phyloP scores from a whole-genome alignment of 2,888 invertebrate species.

The Parnassius mnemosyne region DNA sequence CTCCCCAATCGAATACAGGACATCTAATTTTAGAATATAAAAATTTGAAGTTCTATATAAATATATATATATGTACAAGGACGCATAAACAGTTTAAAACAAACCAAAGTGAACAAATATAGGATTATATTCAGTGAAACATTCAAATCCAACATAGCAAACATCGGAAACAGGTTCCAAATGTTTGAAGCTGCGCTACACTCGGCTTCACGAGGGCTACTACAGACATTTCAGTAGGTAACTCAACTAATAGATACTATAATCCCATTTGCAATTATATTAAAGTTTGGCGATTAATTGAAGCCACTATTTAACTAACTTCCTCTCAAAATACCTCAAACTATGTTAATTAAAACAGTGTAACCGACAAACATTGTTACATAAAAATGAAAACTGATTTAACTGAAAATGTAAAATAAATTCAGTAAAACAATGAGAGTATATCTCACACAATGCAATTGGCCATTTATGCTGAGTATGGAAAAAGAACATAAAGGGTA shows the following conservation, averaged over 20 bases:
- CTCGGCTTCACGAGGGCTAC: slow-evolving; percentile 44
- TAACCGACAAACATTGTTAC: slow-evolving; percentile 69
- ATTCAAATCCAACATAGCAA: slow-evolving; percentile 73
- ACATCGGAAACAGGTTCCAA: slow-evolving; percentile 56
- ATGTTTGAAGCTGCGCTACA: slow-evolving; percentile 56
- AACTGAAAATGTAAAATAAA: slow-evolving; percentile 7
- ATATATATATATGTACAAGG: background rate
- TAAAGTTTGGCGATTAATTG: slow-evolving; percentile 60
- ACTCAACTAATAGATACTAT: slow-evolving; percentile 58
- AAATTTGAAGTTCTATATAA: too few species aligned
- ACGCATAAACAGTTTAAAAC: slow-evolving; percentile 43
- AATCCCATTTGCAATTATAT: slow-evolving; percentile 68
- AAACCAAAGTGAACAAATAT: slow-evolving; percentile 78
- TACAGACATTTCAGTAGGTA: slow-evolving; percentile 45
- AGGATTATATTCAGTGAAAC: slow-evolving; percentile 80
- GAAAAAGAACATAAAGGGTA: slow-evolving; percentile 51
- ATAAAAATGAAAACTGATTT: slow-evolving; percentile 36
- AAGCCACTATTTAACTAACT: slow-evolving; percentile 66
- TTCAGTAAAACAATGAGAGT: slow-evolving; percentile 3
- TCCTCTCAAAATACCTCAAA: slow-evolving; percentile 65
- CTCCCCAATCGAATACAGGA: too few species aligned
- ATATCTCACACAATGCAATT: slow-evolving; percentile 29
- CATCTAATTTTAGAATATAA: too few species aligned
- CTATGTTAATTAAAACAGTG: slow-evolving; percentile 67
- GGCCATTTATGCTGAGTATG: slow-evolving; percentile 27